These are phyloP conservation scores for Ormyrus nitidulus DNA, from an alignment of 2,888 invertebrate genomes.

Conservation along the genomic window DNA sequence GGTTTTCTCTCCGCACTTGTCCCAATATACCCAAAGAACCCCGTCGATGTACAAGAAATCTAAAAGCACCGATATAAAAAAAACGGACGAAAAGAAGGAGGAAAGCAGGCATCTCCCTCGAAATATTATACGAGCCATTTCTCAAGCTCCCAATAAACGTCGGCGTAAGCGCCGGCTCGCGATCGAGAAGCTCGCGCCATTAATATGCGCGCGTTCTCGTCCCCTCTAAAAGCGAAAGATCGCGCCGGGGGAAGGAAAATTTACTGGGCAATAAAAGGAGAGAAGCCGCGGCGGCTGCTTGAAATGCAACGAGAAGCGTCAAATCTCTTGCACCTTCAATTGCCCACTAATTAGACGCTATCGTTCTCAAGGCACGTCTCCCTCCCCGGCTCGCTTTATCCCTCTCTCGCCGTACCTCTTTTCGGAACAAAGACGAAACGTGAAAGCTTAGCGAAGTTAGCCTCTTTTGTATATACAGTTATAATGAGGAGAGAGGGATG, in stretches of 20 bases:
- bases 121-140: constrained; percentile 44
- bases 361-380: constrained; percentile 56
- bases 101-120: constrained; percentile 8
- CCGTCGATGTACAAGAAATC: too few species aligned
- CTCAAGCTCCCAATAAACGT: constrained; percentile 44
- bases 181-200: not conserved
- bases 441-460: constrained; percentile 36
- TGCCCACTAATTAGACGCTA: constrained; percentile 62
- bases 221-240: not conserved
- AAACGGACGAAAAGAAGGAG: not conserved
- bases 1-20: too few species aligned
- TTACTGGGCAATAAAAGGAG: constrained; percentile 40
- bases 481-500: constrained; percentile 10
- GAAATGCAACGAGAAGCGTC: constrained; percentile 42
- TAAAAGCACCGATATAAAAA: not conserved
- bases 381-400: not conserved
- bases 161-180: constrained; percentile 16
- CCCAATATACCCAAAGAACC: too few species aligned
- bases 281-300: constrained; percentile 9
- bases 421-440: constrained; percentile 35
- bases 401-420: too few species aligned
- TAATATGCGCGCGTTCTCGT: constrained; percentile 41
- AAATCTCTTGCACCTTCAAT: constrained; percentile 56
- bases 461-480: constrained; percentile 1
- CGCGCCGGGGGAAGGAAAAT: constrained; percentile 10